Percentiles rank a stretch among this genome's conserved stretches.
Evolutionary conservation across 2,113 vertebrate species (phyloP).

Genomic region (Physeter macrocephalus): DNA sequence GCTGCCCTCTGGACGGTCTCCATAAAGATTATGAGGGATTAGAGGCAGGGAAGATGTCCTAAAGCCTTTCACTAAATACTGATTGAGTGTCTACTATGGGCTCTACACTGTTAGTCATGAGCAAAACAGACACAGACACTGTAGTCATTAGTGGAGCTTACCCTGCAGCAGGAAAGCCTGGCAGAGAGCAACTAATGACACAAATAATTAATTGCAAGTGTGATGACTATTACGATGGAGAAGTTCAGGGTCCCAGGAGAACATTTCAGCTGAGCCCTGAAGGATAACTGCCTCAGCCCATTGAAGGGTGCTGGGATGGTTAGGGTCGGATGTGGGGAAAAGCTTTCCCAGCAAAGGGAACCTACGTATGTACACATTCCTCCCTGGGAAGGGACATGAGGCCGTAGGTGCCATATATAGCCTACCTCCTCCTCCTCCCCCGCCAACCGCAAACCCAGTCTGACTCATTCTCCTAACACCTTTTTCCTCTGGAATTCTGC

Average conservation of each 20-base stretch:
- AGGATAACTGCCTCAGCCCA: accelerated
- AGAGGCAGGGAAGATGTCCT: too few species aligned
- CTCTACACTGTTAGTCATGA: too few species aligned
- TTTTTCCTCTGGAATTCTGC: not conserved
- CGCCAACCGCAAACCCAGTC: accelerated
- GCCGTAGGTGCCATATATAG: not conserved
- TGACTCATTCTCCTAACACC: too few species aligned
- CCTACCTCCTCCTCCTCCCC: not conserved
- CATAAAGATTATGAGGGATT: not conserved
- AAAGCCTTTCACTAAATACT: not conserved
- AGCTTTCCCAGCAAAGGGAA: not conserved
- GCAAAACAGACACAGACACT: too few species aligned
- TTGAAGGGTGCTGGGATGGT: not conserved
- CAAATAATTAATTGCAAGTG: not conserved
- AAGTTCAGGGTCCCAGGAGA: not conserved
- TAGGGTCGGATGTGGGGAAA: not conserved
- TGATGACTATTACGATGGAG: accelerated
- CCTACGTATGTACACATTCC: too few species aligned
- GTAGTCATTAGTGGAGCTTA: accelerated
- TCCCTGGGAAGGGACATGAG: not conserved
- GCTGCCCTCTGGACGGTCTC: not conserved
- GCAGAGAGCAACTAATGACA: too few species aligned
- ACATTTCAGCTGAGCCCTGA: not conserved
- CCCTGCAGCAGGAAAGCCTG: not conserved
- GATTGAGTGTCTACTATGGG: not conserved